Conservation (phyloP, 2,888 invertebrate species). For the Cerastis rubricosa region DNA sequence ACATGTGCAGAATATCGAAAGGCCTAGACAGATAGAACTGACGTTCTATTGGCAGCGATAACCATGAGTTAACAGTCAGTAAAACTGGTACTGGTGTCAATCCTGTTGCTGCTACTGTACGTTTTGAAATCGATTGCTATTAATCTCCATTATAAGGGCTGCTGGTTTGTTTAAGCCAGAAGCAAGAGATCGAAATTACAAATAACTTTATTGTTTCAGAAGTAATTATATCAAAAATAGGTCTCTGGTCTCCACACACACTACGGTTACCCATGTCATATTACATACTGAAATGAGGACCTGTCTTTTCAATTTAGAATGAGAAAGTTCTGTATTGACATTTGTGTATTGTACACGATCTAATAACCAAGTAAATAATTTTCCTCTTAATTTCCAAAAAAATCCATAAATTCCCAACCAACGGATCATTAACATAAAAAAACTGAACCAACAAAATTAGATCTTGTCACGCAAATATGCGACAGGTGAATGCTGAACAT, state of each 20-base stretch:
- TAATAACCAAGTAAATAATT: slow-evolving; percentile 25
- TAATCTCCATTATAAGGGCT: not conserved
- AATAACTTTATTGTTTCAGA: no score
- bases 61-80: not conserved
- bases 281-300: not conserved
- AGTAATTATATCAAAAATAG: no score
- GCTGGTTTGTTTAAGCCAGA: no score
- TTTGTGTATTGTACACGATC: slow-evolving; percentile 6
- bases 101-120: not conserved
- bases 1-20: not conserved
- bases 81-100: not conserved
- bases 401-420: slow-evolving; percentile 36
- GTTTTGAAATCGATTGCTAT: not conserved
- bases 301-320: not conserved
- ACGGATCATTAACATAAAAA: slow-evolving; percentile 42
- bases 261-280: not conserved
- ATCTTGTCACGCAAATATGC: slow-evolving; percentile 62
- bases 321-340: slow-evolving; percentile 3
- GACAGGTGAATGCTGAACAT: slow-evolving; percentile 76
- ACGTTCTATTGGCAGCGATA: no score
- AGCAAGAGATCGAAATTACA: no score
- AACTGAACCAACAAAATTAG: slow-evolving; percentile 47
- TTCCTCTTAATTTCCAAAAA: slow-evolving; percentile 21
- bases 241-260: no score
- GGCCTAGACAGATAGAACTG: not conserved